Conservation (phyloP, 2,888 invertebrate genomes). For the Lasioglossum oenotherae region DNA sequence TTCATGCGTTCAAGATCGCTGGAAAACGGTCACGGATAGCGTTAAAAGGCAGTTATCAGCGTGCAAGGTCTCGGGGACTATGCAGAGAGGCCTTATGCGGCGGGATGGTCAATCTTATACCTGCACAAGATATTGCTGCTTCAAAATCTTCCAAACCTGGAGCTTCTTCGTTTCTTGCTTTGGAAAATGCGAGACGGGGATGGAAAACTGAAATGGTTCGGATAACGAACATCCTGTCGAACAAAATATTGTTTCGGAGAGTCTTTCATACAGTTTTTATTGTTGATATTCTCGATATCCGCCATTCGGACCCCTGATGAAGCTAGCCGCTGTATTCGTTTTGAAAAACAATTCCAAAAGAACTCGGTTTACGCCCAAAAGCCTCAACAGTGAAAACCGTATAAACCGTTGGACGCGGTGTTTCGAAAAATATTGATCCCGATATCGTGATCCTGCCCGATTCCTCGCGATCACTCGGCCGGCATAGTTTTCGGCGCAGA, state of each 20-base stretch:
- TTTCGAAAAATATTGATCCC: not conserved
- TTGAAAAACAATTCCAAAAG: not conserved
- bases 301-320: not conserved
- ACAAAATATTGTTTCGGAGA: not conserved
- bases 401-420: not conserved
- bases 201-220: not conserved
- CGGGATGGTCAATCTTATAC: not conserved
- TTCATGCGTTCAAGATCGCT: not conserved
- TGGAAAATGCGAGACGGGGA: too few species aligned
- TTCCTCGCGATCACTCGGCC: not conserved
- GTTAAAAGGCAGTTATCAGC: not conserved
- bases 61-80: not conserved
- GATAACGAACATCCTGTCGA: not conserved
- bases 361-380: not conserved
- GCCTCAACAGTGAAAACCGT: not conserved
- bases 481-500: not conserved
- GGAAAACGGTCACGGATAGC: not conserved
- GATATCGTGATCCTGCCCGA: conserved; percentile 9
- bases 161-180: not conserved
- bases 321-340: not conserved
- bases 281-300: not conserved
- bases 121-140: not conserved
- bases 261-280: not conserved
- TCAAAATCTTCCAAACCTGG: not conserved
- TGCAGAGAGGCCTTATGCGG: not conserved